Evolutionary conservation across 2,888 invertebrate species (phyloP).

Genomic region (Cabera pusaria): DNA sequence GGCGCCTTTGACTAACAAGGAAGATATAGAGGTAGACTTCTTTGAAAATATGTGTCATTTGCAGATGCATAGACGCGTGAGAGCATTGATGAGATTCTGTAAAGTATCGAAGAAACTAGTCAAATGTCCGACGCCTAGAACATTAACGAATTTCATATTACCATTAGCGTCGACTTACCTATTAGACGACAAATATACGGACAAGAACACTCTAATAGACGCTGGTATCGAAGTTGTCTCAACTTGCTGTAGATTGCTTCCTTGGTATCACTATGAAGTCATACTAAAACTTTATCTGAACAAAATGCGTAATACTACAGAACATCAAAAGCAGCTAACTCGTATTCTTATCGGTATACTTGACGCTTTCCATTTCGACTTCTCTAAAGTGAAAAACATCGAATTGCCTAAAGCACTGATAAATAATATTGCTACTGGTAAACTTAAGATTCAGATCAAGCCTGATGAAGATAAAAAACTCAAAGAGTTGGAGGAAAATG

Average conservation of each 20-base stretch:
- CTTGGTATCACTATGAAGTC: constrained; percentile 95
- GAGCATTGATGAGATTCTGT: constrained; percentile 91
- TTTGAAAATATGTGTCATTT: constrained; percentile 96
- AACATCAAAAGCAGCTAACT: constrained; percentile 93
- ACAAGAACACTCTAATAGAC: constrained; percentile 92
- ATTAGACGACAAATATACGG: constrained; percentile 88
- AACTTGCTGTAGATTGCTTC: constrained; percentile 88
- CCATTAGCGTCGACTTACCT: constrained; percentile 93
- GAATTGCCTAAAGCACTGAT: constrained; percentile 63
- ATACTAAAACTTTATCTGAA: constrained; percentile 91
- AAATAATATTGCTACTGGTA: constrained; percentile 43
- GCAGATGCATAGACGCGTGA: constrained; percentile 92
- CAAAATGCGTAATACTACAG: constrained; percentile 87
- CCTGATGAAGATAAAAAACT: constrained; percentile 37
- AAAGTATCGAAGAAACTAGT: constrained; percentile 84
- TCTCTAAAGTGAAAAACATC: constrained; percentile 83
- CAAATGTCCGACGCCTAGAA: constrained; percentile 85
- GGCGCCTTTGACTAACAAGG: constrained; percentile 85
- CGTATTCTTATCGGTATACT: constrained; percentile 90
- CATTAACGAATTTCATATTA: constrained; percentile 92
- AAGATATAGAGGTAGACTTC: constrained; percentile 95
- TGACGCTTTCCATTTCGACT: constrained; percentile 96
- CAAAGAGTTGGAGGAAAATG: constrained; percentile 30
- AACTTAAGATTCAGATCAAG: constrained; percentile 35
- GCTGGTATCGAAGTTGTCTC: constrained; percentile 92